Base-by-base conservation (phyloP, 1,140 invertebrate genomes). In the Drosophila novamexicana region DNA sequence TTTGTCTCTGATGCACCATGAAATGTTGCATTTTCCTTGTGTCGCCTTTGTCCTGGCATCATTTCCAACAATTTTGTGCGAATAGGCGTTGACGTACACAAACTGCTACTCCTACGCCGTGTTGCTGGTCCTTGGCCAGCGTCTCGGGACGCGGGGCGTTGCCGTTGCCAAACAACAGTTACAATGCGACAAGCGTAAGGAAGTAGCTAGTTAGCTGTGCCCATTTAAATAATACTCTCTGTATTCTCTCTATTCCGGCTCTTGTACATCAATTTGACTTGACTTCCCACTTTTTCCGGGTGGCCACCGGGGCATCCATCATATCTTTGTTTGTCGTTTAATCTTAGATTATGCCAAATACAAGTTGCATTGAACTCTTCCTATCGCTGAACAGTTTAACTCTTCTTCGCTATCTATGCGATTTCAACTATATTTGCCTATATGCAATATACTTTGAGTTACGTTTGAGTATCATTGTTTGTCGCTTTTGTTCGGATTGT, bases 151-250 rank as follows among this genome's bases (percentile, higher is more conserved):
- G 32, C 40, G 58, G 37, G 59, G 50, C 52, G 67, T 56, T 50
- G 69, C 52, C 54, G 56, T 62, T 67, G 50, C 47, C 56, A 54
- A n/a, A 74, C 70, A 85, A 85, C 54, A 36, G 72, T 14, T 36
- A 88, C 70, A 86, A 85, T 80, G 78, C 50, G 34, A 12, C 34
- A 45, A 67, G 85, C 84, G 85, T 88, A 88, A 88, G 84, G 84
- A 88, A 88, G 84, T 88, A 90, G 84, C 84, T 45, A 72, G 80
- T 88, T 88, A 88, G 84, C 53, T 81, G 73, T 90, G 84, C 65
- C 72, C 72, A 83, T 80, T 86, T 83, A 88, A 88, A 88, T 80
- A 71, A 9, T 62, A 50, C 68, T 80, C 61, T 7, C 16, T 6
- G 57, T 36, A 64, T 65, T 58, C 34, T 64, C 18, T 18, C 58